Evolutionary conservation across 2,113 vertebrate species (phyloP), one percentile per base, ranked within the genome.

Genomic region (Hippocampus zosterae): DNA sequence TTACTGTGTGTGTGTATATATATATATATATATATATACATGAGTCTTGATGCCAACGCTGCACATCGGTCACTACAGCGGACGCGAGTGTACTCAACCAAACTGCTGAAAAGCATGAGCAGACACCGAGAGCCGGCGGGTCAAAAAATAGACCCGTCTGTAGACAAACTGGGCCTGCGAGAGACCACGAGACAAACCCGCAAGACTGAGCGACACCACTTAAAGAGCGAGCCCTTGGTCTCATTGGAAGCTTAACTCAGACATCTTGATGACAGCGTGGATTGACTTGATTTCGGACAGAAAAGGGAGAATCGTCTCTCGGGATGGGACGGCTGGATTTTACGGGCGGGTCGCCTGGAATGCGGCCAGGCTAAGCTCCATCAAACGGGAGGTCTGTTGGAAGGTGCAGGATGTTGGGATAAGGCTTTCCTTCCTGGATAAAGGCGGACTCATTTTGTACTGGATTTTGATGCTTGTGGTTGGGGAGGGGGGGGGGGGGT

Each of bases 111-210:
- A 48, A 12, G 16, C 44, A 67, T 1, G 25, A 7, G 5, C 18
- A 33, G 5, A 53, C 41, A 71, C 3, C 62, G 40, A 72, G 69
- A 52, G 71, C 67, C 71, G 15, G 21, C 27, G 18, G 29, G 82
- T 76, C 79, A 74, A 69, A 37, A 89, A 89, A 88, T 88, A 88
- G 71, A 85, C 8, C 42, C 55, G 11, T 44, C 12, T 12, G 73
- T 65, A 82, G 81, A 84, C 84, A 83, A 82, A 81, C 55, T 52
- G 70, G 69, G 77, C 78, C 83, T 80, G 42, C 12, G 0, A 76
- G 61, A 80, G 15, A 85, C 86, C 85, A 78, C 78, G 21, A 85
- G 82, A 87, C 84, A 78, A 82, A 41, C 78, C 79, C 84, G 74
- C 85, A 85, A 75, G 74, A 78, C 75, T 63, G 70, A 74, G 3